Evolutionary conservation across 2,888 invertebrate species (phyloP), one percentile per base, ranked within the genome.

Genomic region (Formica aserva): DNA sequence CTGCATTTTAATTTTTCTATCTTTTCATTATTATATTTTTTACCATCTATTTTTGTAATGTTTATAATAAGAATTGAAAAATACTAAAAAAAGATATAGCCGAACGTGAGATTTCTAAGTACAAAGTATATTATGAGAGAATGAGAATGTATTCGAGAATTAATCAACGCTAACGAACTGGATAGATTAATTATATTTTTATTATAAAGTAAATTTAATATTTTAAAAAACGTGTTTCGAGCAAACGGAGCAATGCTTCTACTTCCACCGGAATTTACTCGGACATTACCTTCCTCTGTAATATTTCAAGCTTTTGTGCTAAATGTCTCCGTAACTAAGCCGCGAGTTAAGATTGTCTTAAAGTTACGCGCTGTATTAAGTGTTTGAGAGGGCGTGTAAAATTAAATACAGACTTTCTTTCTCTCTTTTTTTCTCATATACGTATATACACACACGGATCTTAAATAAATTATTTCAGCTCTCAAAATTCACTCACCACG

Each of bases 381-480:
- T 57, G 41, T 77, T 77, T 57, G 41, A 41, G 55, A 26, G 26
- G 18, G 15, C 15, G 45, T 3, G n/a, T 67, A 66, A 77, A 77
- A 55, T 67, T 77, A 66, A 26, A 66, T 66, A 67, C 41, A 35
- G 41, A 77, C 55, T 67, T 55, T 26, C 26, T 41, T 29, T 67
- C 15, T 22, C 48, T 15, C 5, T 48, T 8, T 52, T 8, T 52
- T 52, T 52, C n/a, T 18, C 48, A 8, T n/a, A 8, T 52, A 8
- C 15, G 52, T 45, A 41, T 38, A 38, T 38, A 38, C 38, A 38
- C 41, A 3, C 52, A 38, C 11, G 22, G 38, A 15, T 38, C 11
- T 67, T 57, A 77, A 77, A 77, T 77, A 77, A 67, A 67, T 57
- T 77, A 77, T 67, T 77, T 67, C 57, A 67, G 15, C 32, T 29